Evolutionary conservation across 2,888 invertebrate species (phyloP).

Genomic region (Eulithis testata): DNA sequence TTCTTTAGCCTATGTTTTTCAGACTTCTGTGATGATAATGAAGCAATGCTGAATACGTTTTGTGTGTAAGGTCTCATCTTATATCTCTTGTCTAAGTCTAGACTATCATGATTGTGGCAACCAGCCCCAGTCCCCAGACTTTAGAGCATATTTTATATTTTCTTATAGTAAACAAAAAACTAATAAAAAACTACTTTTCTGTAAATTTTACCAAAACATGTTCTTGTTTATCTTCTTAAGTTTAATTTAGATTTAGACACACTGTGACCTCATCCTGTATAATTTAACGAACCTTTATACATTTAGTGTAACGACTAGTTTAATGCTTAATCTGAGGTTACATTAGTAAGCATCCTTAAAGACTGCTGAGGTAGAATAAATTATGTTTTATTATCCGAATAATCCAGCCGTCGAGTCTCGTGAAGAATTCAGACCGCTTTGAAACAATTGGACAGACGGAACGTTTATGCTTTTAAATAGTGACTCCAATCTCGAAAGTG

Average conservation of each 20-base stretch:
- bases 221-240: too few species aligned
- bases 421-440: conserved; percentile 29
- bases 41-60: too few species aligned
- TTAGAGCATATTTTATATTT: too few species aligned
- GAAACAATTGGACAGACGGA: conserved; percentile 23
- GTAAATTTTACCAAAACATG: too few species aligned
- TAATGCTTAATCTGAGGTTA: conserved; percentile 39
- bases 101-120: too few species aligned
- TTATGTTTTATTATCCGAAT: conserved; percentile 39
- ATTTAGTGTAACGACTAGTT: conserved; percentile 35
- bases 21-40: too few species aligned
- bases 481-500: conserved; percentile 1
- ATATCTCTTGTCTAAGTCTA: too few species aligned
- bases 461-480: conserved; percentile 12
- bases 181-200: too few species aligned
- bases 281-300: conserved; percentile 29
- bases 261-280: conserved; percentile 24
- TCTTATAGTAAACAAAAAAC: too few species aligned
- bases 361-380: conserved; percentile 40
- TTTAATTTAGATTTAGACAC: background rate
- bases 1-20: too few species aligned
- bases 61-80: too few species aligned
- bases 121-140: too few species aligned
- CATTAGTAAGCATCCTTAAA: conserved; percentile 40
- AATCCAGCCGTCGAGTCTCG: conserved; percentile 37